Percentiles rank a stretch among this genome's conserved stretches.
phyloP scores from a whole-genome alignment of 2,113 vertebrate species.

The Lasiurus cinereus region DNA sequence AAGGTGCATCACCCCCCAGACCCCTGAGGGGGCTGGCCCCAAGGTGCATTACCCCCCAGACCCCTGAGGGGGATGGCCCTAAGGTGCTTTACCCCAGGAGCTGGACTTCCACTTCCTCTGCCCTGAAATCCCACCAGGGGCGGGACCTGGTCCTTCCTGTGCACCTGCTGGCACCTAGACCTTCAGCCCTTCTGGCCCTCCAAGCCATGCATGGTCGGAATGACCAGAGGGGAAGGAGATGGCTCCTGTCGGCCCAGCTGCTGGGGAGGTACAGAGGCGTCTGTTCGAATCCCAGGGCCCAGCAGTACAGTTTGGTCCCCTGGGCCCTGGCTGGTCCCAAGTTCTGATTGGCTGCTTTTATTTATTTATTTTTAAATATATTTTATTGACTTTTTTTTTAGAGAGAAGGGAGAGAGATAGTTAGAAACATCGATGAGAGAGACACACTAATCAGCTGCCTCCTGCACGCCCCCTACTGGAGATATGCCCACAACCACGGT shows the following conservation, averaged over 20 bases:
- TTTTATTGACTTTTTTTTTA: too few species aligned
- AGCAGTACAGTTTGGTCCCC: not conserved
- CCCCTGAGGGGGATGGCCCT: not conserved
- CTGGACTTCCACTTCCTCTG: not conserved
- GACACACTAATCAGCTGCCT: too few species aligned
- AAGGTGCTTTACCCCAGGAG: accelerated
- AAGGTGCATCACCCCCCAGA: too few species aligned
- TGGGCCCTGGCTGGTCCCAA: not conserved
- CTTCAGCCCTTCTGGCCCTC: not conserved
- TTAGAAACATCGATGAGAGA: too few species aligned
- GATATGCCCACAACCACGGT: too few species aligned
- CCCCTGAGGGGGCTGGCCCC: not conserved
- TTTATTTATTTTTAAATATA: too few species aligned
- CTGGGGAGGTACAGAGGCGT: not conserved
- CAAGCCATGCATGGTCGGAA: not conserved
- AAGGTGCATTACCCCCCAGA: accelerated
- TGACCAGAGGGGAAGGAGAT: not conserved
- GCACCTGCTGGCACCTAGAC: not conserved
- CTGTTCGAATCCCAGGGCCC: not conserved
- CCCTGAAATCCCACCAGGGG: not conserved
- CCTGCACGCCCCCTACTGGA: too few species aligned
- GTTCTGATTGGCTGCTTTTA: not conserved
- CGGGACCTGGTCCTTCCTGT: not conserved
- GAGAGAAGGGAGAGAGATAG: too few species aligned
- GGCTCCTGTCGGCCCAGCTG: not conserved